Evolutionary conservation across 2,888 invertebrate genomes (phyloP).

Genomic region (Macropis europaea): DNA sequence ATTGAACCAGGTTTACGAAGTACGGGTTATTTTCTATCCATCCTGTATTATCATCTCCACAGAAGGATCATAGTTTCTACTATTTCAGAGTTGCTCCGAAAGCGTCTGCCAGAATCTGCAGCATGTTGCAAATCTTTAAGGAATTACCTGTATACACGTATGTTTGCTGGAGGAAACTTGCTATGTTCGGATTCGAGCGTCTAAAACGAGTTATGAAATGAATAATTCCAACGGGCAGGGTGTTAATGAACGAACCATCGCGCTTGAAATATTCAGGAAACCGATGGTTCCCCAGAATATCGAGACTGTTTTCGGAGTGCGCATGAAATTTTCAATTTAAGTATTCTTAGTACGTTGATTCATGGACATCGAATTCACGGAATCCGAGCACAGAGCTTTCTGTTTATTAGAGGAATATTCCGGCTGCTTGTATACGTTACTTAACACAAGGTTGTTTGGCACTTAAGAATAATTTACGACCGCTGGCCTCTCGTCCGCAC

Average conservation of each 20-base stretch:
- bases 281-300: not conserved
- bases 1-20: too few species aligned
- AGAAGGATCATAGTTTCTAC: too few species aligned
- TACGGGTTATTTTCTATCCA: too few species aligned
- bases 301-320: not conserved
- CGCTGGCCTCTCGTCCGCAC: slow-evolving; percentile 18
- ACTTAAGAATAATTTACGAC: slow-evolving; percentile 51
- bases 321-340: slow-evolving; percentile 23
- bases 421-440: slow-evolving; percentile 39
- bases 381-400: slow-evolving; percentile 28
- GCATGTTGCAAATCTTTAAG: too few species aligned
- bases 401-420: slow-evolving; percentile 49
- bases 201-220: not conserved
- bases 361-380: slow-evolving; percentile 38
- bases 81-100: too few species aligned
- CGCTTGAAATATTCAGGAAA: not conserved
- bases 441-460: slow-evolving; percentile 45
- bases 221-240: not conserved
- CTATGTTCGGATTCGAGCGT: not conserved
- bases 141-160: too few species aligned
- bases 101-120: too few species aligned
- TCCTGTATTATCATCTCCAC: too few species aligned
- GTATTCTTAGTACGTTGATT: slow-evolving; percentile 39
- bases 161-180: not conserved
- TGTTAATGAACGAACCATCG: slow-evolving; percentile 11